Conservation (phyloP, 2,113 vertebrate species). For the Zootoca vivipara region DNA sequence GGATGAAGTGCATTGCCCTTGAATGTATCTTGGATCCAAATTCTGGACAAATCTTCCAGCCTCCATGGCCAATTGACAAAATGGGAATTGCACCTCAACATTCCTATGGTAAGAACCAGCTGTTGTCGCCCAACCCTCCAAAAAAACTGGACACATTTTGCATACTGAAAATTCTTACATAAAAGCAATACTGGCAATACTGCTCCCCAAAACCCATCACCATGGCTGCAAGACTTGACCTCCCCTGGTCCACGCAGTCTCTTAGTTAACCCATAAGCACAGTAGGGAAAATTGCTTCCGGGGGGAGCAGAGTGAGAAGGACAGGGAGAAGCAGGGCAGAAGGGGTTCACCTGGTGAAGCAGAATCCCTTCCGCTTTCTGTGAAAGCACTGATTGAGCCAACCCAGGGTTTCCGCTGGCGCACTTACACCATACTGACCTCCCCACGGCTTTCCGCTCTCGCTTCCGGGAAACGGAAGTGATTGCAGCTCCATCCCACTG, state of each 20-base stretch:
- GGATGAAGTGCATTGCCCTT: neutral
- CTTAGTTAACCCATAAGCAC: neutral
- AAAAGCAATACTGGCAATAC: neutral
- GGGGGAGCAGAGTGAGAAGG: neutral
- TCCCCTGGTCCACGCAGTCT: neutral
- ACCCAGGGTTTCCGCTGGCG: too few relatives aligned
- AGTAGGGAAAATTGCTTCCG: neutral
- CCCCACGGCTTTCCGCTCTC: too few relatives aligned
- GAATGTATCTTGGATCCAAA: neutral
- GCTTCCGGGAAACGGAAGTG: too few relatives aligned
- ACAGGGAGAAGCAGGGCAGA: neutral
- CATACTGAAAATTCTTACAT: neutral
- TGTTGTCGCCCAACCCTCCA: neutral
- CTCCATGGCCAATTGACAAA: neutral
- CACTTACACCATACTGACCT: too few relatives aligned
- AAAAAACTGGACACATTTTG: neutral
- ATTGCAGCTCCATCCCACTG: too few relatives aligned
- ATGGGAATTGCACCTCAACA: neutral
- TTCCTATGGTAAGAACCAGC: neutral
- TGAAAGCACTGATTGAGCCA: too few relatives aligned
- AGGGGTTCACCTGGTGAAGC: neutral
- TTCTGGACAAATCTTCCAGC: neutral
- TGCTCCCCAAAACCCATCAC: neutral
- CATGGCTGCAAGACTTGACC: neutral
- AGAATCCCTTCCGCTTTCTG: neutral